Conservation (phyloP, 2,888 invertebrate genomes). For the Drosophila koepferae region DNA sequence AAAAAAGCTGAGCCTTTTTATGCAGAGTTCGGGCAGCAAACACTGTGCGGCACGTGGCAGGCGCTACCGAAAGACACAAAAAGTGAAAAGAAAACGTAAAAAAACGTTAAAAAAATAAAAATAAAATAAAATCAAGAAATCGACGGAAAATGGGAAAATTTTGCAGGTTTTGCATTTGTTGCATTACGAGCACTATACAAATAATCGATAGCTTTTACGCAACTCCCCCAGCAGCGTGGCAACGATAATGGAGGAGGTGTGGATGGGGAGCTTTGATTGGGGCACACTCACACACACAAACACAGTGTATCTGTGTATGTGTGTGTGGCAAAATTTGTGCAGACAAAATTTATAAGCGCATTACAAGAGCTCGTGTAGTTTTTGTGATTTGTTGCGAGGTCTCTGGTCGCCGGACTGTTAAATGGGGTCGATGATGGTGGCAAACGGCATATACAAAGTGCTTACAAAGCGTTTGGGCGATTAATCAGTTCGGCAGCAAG, state of each 20-base stretch:
- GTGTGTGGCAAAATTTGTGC: constrained; percentile 63
- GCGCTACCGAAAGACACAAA: constrained; percentile 17
- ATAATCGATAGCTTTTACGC: constrained; percentile 77
- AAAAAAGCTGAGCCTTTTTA: constrained; percentile 12
- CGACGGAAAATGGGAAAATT: constrained; percentile 41
- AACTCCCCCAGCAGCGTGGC: constrained; percentile 40
- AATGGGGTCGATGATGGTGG: constrained; percentile 36
- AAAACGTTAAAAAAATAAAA: not conserved
- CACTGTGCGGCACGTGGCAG: constrained; percentile 39
- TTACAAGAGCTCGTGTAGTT: constrained; percentile 70
- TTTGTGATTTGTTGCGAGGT: constrained; percentile 68
- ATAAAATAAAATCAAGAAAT: constrained; percentile 7
- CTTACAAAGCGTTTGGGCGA: constrained; percentile 80
- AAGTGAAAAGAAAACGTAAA: constrained; percentile 13
- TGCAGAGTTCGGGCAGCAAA: not conserved
- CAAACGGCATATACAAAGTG: constrained; percentile 60
- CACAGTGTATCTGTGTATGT: not conserved
- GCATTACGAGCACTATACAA: constrained; percentile 62
- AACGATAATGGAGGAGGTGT: constrained; percentile 18
- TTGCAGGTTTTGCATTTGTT: constrained; percentile 59
- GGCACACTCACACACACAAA: constrained; percentile 1
- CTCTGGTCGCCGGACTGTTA: constrained; percentile 17
- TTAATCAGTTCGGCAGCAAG: constrained; percentile 74
- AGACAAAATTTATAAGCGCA: constrained; percentile 80
- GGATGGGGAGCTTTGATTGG: constrained; percentile 8